A percentile compares a stretch with the other conserved stretches of the same genome.
phyloP scores from a whole-genome alignment of 2,113 vertebrate species.

The Larimichthys polyactis region DNA sequence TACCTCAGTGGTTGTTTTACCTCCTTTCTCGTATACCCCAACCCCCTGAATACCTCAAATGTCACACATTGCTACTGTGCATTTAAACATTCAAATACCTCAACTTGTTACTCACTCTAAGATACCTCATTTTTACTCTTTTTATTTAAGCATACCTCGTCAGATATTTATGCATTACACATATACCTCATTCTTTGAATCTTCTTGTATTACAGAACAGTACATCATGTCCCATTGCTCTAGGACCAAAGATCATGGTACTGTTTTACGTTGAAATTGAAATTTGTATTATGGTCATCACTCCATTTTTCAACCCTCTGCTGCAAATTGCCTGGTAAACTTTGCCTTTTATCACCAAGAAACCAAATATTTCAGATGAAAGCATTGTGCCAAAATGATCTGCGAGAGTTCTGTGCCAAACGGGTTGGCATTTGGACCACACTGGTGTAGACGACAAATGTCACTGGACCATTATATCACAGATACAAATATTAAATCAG shows the following conservation, averaged over 20 bases:
- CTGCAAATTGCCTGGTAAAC: constrained; percentile 64
- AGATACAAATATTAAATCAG: constrained; percentile 59
- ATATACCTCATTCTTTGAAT: constrained; percentile 66
- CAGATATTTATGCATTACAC: constrained; percentile 61
- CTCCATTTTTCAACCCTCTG: constrained; percentile 48
- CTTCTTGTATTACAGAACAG: constrained; percentile 52
- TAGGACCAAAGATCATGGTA: constrained; percentile 79
- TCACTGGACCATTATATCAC: constrained; percentile 70
- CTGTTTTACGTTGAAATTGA: constrained; percentile 47
- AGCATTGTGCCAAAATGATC: constrained; percentile 80
- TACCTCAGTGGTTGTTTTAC: constrained; percentile 31
- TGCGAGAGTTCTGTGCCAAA: constrained; percentile 79
- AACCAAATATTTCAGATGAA: constrained; percentile 70
- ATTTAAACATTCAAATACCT: constrained; percentile 70
- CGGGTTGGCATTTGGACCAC: constrained; percentile 64
- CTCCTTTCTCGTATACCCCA: constrained; percentile 59
- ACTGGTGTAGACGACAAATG: constrained; percentile 43
- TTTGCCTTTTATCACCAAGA: constrained; percentile 68
- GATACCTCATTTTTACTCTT: constrained; percentile 68
- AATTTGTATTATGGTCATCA: constrained; percentile 34
- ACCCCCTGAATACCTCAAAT: constrained; percentile 73
- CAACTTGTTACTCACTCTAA: constrained; percentile 59
- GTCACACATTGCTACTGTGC: constrained; percentile 62
- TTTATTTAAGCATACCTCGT: constrained; percentile 64
- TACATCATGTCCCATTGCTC: constrained; percentile 57